Percentiles rank a stretch among this genome's conserved stretches.
These are phyloP conservation scores for Zhengitettix transpicula DNA, from an alignment of 2,888 invertebrate species.

Conservation along the genomic window DNA sequence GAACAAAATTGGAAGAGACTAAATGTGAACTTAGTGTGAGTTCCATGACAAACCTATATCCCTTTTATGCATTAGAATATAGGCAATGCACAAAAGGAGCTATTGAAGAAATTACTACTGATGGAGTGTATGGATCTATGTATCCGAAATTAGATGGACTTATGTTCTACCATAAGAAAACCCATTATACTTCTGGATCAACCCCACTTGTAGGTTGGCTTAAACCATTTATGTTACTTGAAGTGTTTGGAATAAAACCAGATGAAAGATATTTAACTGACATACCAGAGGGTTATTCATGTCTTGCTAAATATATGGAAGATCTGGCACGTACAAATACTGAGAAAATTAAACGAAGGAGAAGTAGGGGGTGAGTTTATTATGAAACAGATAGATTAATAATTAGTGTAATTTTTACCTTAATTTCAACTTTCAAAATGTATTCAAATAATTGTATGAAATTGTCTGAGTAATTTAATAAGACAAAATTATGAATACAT, in stretches of 20 bases:
- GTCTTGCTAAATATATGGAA: too few species aligned
- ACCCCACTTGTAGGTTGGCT: slow-evolving; percentile 89
- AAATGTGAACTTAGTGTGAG: slow-evolving; percentile 24
- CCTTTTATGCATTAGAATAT: slow-evolving; percentile 31
- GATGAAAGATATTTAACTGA: too few species aligned
- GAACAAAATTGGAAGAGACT: slow-evolving; percentile 52
- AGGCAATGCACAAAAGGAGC: slow-evolving; percentile 24
- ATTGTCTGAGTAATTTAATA: too few species aligned
- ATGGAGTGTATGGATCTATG: not conserved
- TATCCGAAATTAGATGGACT: slow-evolving; percentile 56
- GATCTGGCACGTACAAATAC: too few species aligned
- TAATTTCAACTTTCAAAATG: too few species aligned
- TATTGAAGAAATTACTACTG: not conserved
- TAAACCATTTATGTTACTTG: slow-evolving; percentile 73
- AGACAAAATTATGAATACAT: too few species aligned
- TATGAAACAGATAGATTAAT: too few species aligned
- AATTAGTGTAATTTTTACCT: too few species aligned
- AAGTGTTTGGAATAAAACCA: slow-evolving; percentile 37
- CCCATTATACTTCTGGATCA: slow-evolving; percentile 57
- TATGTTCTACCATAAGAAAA: slow-evolving; percentile 75
- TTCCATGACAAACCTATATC: slow-evolving; percentile 16
- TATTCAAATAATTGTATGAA: too few species aligned
- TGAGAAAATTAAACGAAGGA: too few species aligned
- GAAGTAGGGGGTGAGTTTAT: too few species aligned
- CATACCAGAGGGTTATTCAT: too few species aligned